A percentile compares a stretch with the other conserved stretches of the same genome.
phyloP scores from a whole-genome alignment of 1,140 invertebrate genomes.

The Drosophila tani region DNA sequence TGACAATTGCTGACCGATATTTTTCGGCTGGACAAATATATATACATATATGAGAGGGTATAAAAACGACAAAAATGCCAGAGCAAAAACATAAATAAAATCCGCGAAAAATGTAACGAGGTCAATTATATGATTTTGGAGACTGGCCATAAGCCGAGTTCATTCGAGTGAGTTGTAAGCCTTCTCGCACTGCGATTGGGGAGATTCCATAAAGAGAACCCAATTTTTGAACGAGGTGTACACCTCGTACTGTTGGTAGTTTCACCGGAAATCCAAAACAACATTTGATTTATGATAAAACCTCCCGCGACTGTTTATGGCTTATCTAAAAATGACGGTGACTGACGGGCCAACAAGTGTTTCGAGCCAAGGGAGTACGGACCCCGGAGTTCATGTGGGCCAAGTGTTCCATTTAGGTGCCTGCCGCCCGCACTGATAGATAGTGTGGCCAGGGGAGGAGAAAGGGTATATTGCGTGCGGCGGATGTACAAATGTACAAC shows the following conservation, averaged over 20 bases:
- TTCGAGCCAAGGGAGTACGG: slow-evolving; percentile 6
- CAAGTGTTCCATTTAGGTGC: slow-evolving; percentile 60
- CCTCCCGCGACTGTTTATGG: slow-evolving; percentile 69
- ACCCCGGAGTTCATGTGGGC: slow-evolving; percentile 40
- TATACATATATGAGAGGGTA: not conserved
- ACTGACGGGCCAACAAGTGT: slow-evolving; percentile 46
- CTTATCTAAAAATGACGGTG: slow-evolving; percentile 67
- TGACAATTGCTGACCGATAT: slow-evolving; percentile 72
- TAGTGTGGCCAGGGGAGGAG: not conserved
- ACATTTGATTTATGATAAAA: slow-evolving; percentile 79
- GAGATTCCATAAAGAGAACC: slow-evolving; percentile 33
- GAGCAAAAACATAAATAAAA: slow-evolving; percentile 49
- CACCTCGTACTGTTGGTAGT: slow-evolving; percentile 54
- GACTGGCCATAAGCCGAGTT: slow-evolving; percentile 19
- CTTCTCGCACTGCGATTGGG: not conserved
- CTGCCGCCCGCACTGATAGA: slow-evolving; percentile 35
- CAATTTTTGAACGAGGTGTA: slow-evolving; percentile 19
- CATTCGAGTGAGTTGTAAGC: slow-evolving; percentile 27
- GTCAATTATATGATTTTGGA: slow-evolving; percentile 43
- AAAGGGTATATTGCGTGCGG: slow-evolving; percentile 36
- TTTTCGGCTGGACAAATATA: slow-evolving; percentile 18
- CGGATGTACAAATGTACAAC: slow-evolving; percentile 47
- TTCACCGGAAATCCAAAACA: slow-evolving; percentile 80
- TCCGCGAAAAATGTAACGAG: slow-evolving; percentile 53
- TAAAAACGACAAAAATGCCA: slow-evolving; percentile 30